Percentiles rank a stretch among this genome's conserved stretches.
Evolutionary conservation across 2,113 vertebrate genomes (phyloP).

Genomic region (Pyrgilauda ruficollis): DNA sequence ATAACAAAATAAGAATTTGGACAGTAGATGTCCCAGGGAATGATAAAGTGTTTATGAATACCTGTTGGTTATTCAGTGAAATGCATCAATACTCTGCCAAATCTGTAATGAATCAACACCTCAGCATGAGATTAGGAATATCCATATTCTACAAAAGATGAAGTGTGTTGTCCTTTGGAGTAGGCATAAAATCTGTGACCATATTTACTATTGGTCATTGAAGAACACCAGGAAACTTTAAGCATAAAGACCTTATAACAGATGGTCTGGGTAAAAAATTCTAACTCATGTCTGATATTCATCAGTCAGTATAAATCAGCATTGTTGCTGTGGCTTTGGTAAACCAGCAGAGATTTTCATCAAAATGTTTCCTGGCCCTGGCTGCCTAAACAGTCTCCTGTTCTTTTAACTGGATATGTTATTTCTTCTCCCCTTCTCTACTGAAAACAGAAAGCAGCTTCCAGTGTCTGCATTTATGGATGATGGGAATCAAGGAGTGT

Average conservation of each 20-base stretch:
- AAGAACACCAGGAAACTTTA: conserved; percentile 1
- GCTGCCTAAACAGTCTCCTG: not conserved
- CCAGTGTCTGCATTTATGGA: not conserved
- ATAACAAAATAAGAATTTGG: not conserved
- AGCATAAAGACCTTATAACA: not conserved
- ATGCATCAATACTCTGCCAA: not conserved
- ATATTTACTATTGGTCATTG: not conserved
- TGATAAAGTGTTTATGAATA: not conserved
- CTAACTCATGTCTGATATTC: not conserved
- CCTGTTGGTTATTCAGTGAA: not conserved
- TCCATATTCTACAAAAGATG: not conserved
- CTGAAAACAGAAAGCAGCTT: not conserved
- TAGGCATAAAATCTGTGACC: not conserved
- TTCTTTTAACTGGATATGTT: not conserved
- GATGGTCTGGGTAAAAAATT: conserved; percentile 5
- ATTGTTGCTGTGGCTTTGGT: not conserved
- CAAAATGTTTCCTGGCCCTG: not conserved
- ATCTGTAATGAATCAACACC: not conserved
- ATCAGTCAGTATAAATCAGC: not conserved
- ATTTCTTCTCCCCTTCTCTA: not conserved
- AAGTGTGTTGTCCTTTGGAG: not conserved
- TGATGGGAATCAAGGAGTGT: not conserved
- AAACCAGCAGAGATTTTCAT: not conserved
- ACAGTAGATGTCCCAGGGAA: not conserved
- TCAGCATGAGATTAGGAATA: not conserved